A percentile compares a stretch with the other conserved stretches of the same genome.
Evolutionary conservation across 2,888 invertebrate species (phyloP).

Genomic region (Zhuqinia jingwanae): DNA sequence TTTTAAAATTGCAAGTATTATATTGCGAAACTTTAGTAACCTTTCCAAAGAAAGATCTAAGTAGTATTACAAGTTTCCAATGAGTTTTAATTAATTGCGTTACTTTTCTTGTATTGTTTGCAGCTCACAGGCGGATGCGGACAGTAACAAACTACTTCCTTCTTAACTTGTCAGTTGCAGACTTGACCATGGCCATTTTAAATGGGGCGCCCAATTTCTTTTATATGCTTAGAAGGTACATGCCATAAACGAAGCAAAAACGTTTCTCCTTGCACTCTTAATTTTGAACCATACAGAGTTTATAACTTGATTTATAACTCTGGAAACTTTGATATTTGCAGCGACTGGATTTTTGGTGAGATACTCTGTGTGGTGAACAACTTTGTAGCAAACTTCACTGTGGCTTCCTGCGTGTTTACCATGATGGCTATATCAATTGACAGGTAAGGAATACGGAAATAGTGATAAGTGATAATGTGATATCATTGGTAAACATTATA

Average conservation of each 20-base stretch:
- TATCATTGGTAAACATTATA: too few species aligned
- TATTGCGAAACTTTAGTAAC: too few species aligned
- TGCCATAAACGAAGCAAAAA: too few species aligned
- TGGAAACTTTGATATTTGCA: conserved; percentile 80
- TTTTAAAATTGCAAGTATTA: too few species aligned
- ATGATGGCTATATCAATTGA: conserved; percentile 96
- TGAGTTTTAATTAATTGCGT: too few species aligned
- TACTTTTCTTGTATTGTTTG: conserved; percentile 80
- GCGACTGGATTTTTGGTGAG: conserved; percentile 95
- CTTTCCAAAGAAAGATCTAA: too few species aligned
- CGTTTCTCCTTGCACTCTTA: too few species aligned
- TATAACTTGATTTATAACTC: too few species aligned
- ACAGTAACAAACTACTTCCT: conserved; percentile 96
- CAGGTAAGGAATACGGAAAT: too few species aligned
- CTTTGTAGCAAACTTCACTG: conserved; percentile 94
- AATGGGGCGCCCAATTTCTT: conserved; percentile 95
- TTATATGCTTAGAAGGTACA: conserved; percentile 86
- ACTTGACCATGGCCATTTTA: conserved; percentile 91
- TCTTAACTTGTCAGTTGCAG: conserved; percentile 90
- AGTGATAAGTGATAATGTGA: too few species aligned
- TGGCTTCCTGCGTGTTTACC: conserved; percentile 96
- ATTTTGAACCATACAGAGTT: too few species aligned
- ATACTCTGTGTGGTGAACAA: conserved; percentile 94
- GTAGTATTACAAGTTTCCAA: too few species aligned
- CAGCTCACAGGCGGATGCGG: conserved; percentile 91